Evolutionary conservation across 2,113 vertebrate genomes (phyloP), one percentile per base, ranked within the genome.

Genomic region (Ahaetulla prasina): DNA sequence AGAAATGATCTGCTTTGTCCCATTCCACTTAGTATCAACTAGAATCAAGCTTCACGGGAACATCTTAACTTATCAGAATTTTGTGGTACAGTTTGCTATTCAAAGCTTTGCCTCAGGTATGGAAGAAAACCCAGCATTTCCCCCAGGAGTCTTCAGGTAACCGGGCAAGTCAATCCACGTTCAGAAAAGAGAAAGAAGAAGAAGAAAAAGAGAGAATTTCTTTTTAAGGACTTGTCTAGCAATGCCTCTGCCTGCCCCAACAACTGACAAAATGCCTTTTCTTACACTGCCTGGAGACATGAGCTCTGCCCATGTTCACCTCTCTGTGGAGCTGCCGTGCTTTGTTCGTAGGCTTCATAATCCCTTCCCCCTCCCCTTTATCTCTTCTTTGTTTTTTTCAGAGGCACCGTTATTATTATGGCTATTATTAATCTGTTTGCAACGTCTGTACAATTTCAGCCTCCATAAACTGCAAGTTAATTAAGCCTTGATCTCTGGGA

Each of bases 401-500:
- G 47, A 63, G 88, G 45, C 90, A 89, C 27, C 20, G 45, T 43
- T 49, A 43, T 89, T 57, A 7, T 91, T 35, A 49, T 49, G 63
- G 57, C 60, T 93, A 92, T 94, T 92, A 54, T 89, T 94, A 80
- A 89, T 94, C 91, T 95, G 95, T 88, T 92, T 93, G 94, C 94
- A 94, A 92, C 50, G 94, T 92, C 95, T 94, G 95, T 96, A 96
- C 95, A 96, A 95, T 96, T 97, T 93, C 35, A 22, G 96, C 96
- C 96, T 95, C 6, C 90, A 97, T 97, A 97, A 95, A 96, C 92
- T 9, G 0, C 0, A 1, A 96, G 96, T 97, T 98, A 98, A 98
- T 97, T 97, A 98, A 98, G 97, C 97, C 94, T 95, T 95, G 96
- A 97, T 97, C 96, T 97, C 97, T 93, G 87, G 94, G 94, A 97